Percentiles rank a stretch among this genome's conserved stretches.
Evolutionary conservation across 2,113 vertebrate genomes (phyloP).

Genomic region (Callithrix jacchus): DNA sequence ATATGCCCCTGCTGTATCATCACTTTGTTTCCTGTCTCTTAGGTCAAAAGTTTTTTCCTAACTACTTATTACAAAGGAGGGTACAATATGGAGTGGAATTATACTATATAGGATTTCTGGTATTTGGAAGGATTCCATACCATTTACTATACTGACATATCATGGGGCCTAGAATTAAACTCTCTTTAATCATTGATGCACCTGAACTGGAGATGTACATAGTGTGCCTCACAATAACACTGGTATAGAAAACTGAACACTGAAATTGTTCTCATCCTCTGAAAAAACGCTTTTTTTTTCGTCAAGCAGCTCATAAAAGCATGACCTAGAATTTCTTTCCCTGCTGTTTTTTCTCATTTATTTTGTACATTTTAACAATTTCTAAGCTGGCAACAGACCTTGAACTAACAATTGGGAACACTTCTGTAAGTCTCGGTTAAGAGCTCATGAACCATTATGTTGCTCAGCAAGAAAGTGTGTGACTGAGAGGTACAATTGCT

Average conservation of each 20-base stretch:
- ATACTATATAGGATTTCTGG: neutral
- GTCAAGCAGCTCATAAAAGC: conserved; percentile 28
- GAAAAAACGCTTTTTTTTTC: neutral
- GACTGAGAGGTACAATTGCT: neutral
- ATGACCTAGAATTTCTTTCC: conserved; percentile 60
- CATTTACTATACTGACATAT: neutral
- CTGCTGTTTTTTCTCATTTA: conserved; percentile 38
- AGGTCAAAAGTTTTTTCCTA: neutral
- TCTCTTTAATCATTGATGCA: neutral
- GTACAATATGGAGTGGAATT: neutral
- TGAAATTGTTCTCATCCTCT: conserved; percentile 25
- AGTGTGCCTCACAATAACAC: neutral
- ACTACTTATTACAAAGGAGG: neutral
- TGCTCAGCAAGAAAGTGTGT: conserved; percentile 47
- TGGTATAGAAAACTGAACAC: neutral
- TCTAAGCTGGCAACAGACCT: conserved; percentile 42
- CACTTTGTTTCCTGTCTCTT: neutral
- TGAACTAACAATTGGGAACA: conserved; percentile 45
- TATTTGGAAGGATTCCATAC: neutral
- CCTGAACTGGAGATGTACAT: neutral
- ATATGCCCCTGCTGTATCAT: neutral
- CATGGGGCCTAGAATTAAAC: neutral
- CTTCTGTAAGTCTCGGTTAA: conserved; percentile 43
- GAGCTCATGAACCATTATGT: conserved; percentile 51
- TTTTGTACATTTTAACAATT: conserved; percentile 58